phyloP scores from a whole-genome alignment of 2,113 vertebrate species.

The Felis catus region DNA sequence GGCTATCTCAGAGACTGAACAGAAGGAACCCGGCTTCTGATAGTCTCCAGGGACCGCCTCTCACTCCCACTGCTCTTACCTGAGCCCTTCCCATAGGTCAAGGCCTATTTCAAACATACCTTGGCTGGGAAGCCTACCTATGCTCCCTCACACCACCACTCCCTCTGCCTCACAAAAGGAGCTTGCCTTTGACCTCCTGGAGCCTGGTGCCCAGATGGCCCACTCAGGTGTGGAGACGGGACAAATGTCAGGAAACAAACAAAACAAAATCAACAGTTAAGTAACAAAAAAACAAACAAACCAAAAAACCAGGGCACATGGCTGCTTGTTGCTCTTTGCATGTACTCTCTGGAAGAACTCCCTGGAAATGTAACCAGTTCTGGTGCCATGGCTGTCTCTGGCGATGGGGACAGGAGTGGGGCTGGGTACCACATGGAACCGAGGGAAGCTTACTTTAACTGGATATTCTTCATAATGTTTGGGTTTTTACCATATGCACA shows the following conservation, averaged over 20 bases:
- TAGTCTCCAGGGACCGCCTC: too few species aligned
- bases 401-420: too few species aligned
- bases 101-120: not conserved
- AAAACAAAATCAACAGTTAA: not conserved
- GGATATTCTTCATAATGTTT: not conserved
- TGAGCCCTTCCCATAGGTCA: not conserved
- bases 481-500: not conserved
- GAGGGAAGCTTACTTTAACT: not conserved
- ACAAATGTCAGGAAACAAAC: not conserved
- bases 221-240: not conserved
- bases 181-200: too few species aligned
- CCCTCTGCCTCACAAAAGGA: not conserved
- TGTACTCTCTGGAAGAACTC: not conserved
- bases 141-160: not conserved
- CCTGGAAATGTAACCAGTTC: not conserved
- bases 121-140: not conserved
- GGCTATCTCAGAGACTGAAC: not conserved
- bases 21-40: not conserved
- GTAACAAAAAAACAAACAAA: not conserved
- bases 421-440: not conserved
- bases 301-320: not conserved
- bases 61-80: not conserved
- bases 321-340: not conserved
- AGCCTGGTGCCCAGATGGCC: not conserved
- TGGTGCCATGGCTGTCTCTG: not conserved